Evolutionary conservation across 2,888 invertebrate genomes (phyloP), one percentile per base, ranked within the genome.

Genomic region (Euplagia quadripunctaria): DNA sequence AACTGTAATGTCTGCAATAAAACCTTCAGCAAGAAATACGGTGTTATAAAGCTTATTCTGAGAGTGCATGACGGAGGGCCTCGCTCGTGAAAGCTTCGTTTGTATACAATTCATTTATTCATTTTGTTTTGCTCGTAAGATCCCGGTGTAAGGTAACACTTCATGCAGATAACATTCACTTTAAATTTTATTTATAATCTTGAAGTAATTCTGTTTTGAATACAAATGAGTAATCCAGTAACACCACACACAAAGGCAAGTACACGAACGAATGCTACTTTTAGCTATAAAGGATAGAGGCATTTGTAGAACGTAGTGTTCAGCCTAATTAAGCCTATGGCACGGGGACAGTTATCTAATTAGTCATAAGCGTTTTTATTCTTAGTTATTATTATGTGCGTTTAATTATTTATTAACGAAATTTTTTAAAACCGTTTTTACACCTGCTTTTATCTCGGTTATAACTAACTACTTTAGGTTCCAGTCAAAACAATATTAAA

Each of bases 101-200:
- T 81, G 78, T 82, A 77, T 78, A 79, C 76, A 78, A 79, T 55
- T 61, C 49, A 61, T 82, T 81, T 72, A 74, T 82, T 79, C 73
- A 64, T 80, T 81, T 82, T 79, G 80, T 79, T 80, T 85, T 79
- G 75, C 75, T 77, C 74, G 73, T 75, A 79, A 81, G 81, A 78
- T 80, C 78, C 77, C 75, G 63, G 65, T 80, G 81, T 85, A 85
- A 85, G 76, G 79, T 79, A 79, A 83, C 80, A 85, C 85, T 82
- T 79, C 78, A 76, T 75, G 71, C 73, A 75, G 76, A 85, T 85
- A 80, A 77, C 64, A 61, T 64, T 77, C 70, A 75, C 72, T 81
- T 79, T 63, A 75, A 74, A 42, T 71, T 77, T 81, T 79, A 74
- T 82, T 76, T 75, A 58, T 64, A 65, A 68, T 73, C 64, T 67